A percentile compares a stretch with the other conserved stretches of the same genome.
Evolutionary conservation across 2,888 invertebrate genomes (phyloP).

Genomic region (Branchipolynoe longqiensis): DNA sequence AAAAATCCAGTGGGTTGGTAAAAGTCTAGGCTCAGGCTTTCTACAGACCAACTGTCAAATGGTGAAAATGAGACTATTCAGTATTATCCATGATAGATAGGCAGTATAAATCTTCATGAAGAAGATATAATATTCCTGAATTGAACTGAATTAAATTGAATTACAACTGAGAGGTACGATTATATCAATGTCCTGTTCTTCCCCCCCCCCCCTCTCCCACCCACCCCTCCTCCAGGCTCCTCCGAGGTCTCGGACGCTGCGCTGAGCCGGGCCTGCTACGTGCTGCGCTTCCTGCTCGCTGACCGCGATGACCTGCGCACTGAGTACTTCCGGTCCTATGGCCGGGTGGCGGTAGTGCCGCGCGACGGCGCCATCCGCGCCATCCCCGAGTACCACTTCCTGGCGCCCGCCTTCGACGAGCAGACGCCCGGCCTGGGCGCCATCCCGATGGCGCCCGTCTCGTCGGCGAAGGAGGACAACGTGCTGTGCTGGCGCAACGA

Average conservation of each 20-base stretch:
- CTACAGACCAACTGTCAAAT: no score
- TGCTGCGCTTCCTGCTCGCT: constrained; percentile 74
- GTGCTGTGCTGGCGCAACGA: constrained; percentile 69
- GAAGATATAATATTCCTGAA: no score
- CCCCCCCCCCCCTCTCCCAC: no score
- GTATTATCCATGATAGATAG: no score
- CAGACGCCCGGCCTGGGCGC: constrained; percentile 72
- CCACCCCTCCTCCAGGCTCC: constrained; percentile 70
- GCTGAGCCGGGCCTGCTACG: constrained; percentile 74
- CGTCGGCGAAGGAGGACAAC: constrained; percentile 73
- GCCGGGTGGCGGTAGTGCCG: constrained; percentile 72
- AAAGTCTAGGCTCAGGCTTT: no score
- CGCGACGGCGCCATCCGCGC: constrained; percentile 66
- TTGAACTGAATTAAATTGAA: no score
- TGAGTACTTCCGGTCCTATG: constrained; percentile 71
- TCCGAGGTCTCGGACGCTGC: constrained; percentile 70
- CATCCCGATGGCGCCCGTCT: constrained; percentile 69
- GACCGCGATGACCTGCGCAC: constrained; percentile 70
- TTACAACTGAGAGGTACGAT: no score
- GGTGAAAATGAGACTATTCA: no score
- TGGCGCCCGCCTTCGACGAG: constrained; percentile 65
- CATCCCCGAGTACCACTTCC: constrained; percentile 72
- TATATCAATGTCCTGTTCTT: no score
- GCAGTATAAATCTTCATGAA: no score
- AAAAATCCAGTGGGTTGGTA: no score